These are phyloP conservation scores for Crossaster papposus DNA, from an alignment of 53 echinoderm and acorn worm species.

Conservation along the genomic window DNA sequence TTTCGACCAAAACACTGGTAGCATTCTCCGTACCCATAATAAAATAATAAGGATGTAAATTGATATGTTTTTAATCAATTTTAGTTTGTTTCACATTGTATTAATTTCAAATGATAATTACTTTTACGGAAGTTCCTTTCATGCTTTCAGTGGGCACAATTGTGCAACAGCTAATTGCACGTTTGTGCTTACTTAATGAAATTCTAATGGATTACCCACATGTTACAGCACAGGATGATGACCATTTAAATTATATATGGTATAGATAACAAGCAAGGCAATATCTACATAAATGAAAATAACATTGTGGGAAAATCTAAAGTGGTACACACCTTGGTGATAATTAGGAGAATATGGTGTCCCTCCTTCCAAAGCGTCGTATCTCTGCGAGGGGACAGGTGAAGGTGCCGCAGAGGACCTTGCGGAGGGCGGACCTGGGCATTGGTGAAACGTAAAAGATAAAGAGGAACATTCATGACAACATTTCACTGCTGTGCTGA, in stretches of 20 bases:
- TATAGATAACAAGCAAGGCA: not conserved
- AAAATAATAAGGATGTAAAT: too few species aligned
- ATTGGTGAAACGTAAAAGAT: not conserved
- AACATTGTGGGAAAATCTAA: too few species aligned
- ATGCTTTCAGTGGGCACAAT: too few species aligned
- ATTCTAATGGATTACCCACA: not conserved
- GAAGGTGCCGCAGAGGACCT: conserved; percentile 96
- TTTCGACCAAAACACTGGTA: not conserved
- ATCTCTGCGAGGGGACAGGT: conserved; percentile 85
- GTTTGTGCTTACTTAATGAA: not conserved
- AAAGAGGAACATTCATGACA: not conserved
- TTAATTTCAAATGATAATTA: too few species aligned
- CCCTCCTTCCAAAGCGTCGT: conserved; percentile 92
- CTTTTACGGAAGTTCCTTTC: not conserved
- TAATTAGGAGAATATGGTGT: conserved; percentile 70
- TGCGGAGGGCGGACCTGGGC: conserved; percentile 88
- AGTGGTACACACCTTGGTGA: conserved; percentile 33
- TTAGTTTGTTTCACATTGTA: too few species aligned
- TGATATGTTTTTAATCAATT: too few species aligned
- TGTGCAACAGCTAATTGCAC: not conserved
- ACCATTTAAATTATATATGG: not conserved
- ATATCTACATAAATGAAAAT: not conserved
- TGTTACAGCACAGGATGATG: not conserved
- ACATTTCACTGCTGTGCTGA: not conserved
- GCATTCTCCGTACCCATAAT: not conserved